phyloP scores from a whole-genome alignment of 1,140 invertebrate species.

The Reticulitermes speratus region DNA sequence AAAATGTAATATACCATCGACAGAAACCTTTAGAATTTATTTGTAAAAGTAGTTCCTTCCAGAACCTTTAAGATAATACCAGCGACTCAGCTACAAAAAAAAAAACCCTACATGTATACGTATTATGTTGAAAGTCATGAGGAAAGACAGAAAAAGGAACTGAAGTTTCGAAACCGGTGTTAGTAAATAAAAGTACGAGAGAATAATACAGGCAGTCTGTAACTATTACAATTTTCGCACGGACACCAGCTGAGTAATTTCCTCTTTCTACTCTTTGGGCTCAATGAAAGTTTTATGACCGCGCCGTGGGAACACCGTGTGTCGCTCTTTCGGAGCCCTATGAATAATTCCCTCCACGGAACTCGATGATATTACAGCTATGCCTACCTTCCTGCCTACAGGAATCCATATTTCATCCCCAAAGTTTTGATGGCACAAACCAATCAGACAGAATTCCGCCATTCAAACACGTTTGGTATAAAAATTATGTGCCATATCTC shows the following conservation, averaged over 20 bases:
- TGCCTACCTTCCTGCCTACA: not conserved
- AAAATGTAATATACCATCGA: too few relatives aligned
- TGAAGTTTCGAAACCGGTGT: not conserved
- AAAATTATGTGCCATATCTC: not conserved
- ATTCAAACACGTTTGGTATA: not conserved
- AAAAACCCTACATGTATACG: too few relatives aligned
- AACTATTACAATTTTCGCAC: not conserved
- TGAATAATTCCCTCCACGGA: conserved; percentile 9
- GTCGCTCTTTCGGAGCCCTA: not conserved
- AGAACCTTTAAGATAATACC: too few relatives aligned
- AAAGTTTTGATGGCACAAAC: conserved; percentile 12
- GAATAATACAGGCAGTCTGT: not conserved
- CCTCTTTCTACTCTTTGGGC: not conserved
- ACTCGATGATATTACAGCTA: not conserved
- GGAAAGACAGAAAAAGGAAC: not conserved
- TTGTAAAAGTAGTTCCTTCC: too few relatives aligned
- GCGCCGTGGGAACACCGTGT: not conserved
- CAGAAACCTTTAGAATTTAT: too few relatives aligned
- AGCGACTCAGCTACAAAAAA: too few relatives aligned
- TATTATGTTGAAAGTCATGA: not conserved
- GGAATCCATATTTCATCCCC: conserved; percentile 1
- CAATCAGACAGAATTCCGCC: conserved; percentile 2
- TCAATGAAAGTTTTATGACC: conserved; percentile 6
- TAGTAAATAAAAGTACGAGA: not conserved
- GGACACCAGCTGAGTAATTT: not conserved